Evolutionary conservation across 2,113 vertebrate genomes (phyloP).

Genomic region (Callorhinus ursinus): DNA sequence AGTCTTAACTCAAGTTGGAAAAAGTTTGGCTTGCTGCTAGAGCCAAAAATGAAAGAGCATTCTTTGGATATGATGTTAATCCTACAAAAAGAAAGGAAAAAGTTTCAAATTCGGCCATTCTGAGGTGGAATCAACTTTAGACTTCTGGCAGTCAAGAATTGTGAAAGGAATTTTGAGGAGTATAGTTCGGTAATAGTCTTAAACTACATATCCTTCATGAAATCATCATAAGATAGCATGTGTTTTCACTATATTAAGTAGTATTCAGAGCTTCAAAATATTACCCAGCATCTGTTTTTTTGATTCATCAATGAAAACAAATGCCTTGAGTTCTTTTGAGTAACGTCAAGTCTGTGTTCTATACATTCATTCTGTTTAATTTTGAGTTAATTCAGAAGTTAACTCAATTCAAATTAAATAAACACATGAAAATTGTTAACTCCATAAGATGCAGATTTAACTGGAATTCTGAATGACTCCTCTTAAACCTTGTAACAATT

Average conservation of each 20-base stretch:
- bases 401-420: constrained; percentile 28
- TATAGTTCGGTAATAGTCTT: not conserved
- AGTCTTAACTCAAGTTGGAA: constrained; percentile 14
- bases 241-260: not conserved
- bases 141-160: not conserved
- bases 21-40: constrained; percentile 33
- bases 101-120: not conserved
- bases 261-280: constrained; percentile 38
- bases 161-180: constrained; percentile 34
- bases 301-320: constrained; percentile 45
- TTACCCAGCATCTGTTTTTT: not conserved
- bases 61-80: not conserved
- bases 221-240: not conserved
- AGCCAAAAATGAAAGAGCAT: not conserved
- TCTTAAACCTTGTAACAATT: constrained; percentile 9
- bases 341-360: constrained; percentile 28
- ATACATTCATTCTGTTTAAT: constrained; percentile 31
- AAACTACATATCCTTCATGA: not conserved
- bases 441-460: constrained; percentile 26
- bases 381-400: constrained; percentile 60
- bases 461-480: not conserved
- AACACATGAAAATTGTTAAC: constrained; percentile 39
- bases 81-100: not conserved
- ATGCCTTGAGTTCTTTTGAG: not conserved
- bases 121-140: constrained; percentile 1